Percentiles rank a stretch among this genome's conserved stretches.
Conservation (phyloP, 2,797 vertebrate genomes). For the Acanthornis magna region DNA sequence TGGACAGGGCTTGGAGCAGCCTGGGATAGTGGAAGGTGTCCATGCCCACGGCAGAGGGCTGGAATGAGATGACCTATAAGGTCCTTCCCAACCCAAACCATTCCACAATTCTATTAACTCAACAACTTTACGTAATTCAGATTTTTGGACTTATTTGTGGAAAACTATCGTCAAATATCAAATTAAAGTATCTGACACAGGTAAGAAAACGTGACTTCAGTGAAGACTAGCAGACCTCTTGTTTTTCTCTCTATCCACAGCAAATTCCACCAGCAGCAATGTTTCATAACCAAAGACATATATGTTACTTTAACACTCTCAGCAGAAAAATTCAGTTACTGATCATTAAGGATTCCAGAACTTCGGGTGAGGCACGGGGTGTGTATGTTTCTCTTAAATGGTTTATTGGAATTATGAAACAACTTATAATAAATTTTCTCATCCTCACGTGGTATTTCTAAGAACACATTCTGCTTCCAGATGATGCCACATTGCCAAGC, state of each 20-base stretch:
- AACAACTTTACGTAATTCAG: background rate
- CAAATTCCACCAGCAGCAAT: background rate
- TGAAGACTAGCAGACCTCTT: background rate
- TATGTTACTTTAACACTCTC: background rate
- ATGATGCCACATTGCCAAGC: background rate
- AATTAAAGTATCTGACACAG: background rate
- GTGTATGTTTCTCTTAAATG: background rate
- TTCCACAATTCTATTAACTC: background rate
- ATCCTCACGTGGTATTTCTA: background rate
- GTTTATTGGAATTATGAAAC: slow-evolving; percentile 34
- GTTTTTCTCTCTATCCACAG: slow-evolving; percentile 33
- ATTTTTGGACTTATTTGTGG: background rate
- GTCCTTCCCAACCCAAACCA: background rate
- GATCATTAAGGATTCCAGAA: slow-evolving; percentile 20
- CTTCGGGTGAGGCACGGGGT: slow-evolving; percentile 1
- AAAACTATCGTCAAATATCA: background rate
- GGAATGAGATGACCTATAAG: background rate
- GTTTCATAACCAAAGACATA: background rate
- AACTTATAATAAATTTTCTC: background rate
- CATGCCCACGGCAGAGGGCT: background rate
- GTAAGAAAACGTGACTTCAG: background rate
- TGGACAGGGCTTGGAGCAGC: accelerated
- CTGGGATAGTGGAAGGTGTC: background rate
- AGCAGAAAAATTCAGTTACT: slow-evolving; percentile 28
- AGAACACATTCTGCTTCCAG: background rate